Evolutionary conservation across 1,140 invertebrate genomes (phyloP).

Genomic region (Musca vetustissima): DNA sequence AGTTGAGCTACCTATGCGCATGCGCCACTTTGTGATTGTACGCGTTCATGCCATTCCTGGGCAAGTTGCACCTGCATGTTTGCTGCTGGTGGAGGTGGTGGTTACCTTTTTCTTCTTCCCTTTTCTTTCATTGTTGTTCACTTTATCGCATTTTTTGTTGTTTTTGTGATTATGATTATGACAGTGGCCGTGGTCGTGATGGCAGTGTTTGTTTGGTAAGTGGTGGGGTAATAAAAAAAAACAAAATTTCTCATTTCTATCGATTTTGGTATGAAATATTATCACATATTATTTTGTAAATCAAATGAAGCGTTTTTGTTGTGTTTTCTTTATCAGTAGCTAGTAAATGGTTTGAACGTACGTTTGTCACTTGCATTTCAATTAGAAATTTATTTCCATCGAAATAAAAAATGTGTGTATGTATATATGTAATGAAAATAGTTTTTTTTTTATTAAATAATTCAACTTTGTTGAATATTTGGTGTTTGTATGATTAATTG

Average conservation of each 20-base stretch:
- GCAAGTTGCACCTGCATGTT: conserved; percentile 12
- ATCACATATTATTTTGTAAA: conserved; percentile 47
- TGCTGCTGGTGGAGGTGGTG: too few relatives aligned
- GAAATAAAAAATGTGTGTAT: not conserved
- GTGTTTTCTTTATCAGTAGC: too few relatives aligned
- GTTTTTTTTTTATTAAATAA: conserved; percentile 20
- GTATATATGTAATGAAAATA: not conserved
- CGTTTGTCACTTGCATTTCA: conserved; percentile 41
- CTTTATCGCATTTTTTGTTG: too few relatives aligned
- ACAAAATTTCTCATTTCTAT: not conserved
- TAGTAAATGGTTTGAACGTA: conserved; percentile 13
- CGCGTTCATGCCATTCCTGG: too few relatives aligned
- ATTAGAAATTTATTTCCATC: conserved; percentile 31
- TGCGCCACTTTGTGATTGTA: not conserved
- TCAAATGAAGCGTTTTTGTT: not conserved
- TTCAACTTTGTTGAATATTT: not conserved
- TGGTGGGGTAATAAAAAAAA: conserved; percentile 16
- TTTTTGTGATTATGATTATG: too few relatives aligned
- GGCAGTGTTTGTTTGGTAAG: not conserved
- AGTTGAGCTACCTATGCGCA: not conserved
- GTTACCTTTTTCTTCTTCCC: not conserved
- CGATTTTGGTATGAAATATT: conserved; percentile 36
- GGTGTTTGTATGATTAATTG: conserved; percentile 16
- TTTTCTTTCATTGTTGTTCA: conserved; percentile 5
- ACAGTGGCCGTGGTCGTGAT: too few relatives aligned